Evolutionary conservation across 2,797 vertebrate species (phyloP).

Genomic region (Synanceia verrucosa): DNA sequence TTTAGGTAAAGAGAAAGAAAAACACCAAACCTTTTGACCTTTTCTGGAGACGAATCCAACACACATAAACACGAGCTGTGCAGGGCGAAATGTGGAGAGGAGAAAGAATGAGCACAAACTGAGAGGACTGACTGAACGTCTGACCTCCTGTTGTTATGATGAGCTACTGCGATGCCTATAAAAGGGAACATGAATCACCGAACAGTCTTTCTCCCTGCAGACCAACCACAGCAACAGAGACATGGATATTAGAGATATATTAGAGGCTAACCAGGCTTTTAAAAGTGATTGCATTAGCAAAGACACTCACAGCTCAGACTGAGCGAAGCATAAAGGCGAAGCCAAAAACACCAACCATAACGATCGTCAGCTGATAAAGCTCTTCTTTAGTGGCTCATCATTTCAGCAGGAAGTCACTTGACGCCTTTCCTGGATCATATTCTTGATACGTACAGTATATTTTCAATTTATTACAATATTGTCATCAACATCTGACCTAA

Average conservation of each 20-base stretch:
- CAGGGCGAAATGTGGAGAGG: slow-evolving; percentile 13
- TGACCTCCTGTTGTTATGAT: slow-evolving; percentile 6
- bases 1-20: too few species aligned
- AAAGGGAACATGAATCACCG: slow-evolving; percentile 48
- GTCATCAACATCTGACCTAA: background rate
- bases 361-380: background rate
- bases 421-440: background rate
- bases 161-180: slow-evolving; percentile 44
- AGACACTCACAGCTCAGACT: background rate
- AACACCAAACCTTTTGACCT: too few species aligned
- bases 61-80: slow-evolving; percentile 39
- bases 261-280: background rate
- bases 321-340: background rate
- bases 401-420: background rate
- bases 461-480: background rate
- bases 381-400: background rate
- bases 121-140: slow-evolving; percentile 2
- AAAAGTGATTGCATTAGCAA: background rate
- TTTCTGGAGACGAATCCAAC: background rate
- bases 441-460: background rate
- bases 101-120: background rate
- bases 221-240: background rate
- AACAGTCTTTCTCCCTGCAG: background rate
- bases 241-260: too few species aligned
- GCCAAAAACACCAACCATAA: background rate